These are phyloP conservation scores for Mnemiopsis leidyi DNA, from an alignment of 37 sponge, comb jelly and placozoan species.

Conservation along the genomic window DNA sequence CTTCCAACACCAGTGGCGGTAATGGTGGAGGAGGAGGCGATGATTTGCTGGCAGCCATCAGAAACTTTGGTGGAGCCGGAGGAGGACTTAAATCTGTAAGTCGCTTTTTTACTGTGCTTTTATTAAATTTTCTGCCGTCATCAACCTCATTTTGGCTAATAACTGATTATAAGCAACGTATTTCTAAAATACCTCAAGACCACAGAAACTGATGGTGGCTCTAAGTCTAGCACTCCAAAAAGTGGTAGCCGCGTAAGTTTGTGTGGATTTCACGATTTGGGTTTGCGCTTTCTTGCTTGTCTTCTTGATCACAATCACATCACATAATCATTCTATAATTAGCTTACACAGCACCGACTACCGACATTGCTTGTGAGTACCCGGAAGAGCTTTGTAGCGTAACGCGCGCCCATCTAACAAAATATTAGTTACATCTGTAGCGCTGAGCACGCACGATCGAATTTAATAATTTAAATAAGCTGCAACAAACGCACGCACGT, in stretches of 20 bases:
- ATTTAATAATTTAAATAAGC: too few species aligned
- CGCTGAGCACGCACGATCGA: neutral
- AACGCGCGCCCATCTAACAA: neutral
- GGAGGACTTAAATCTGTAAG: conserved; percentile 59
- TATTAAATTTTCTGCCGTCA: neutral
- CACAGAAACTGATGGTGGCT: too few species aligned
- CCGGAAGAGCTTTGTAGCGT: neutral
- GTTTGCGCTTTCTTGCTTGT: neutral
- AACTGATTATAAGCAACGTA: too few species aligned
- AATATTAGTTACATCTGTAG: neutral
- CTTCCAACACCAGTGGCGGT: conserved; percentile 17
- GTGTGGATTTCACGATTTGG: neutral
- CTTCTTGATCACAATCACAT: neutral
- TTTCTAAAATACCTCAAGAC: too few species aligned
- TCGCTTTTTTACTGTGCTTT: neutral
- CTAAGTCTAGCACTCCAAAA: neutral
- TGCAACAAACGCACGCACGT: neutral
- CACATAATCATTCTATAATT: neutral
- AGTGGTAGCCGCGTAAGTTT: conserved; percentile 22
- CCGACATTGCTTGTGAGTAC: neutral
- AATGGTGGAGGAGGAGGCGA: conserved; percentile 71
- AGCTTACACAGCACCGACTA: neutral
- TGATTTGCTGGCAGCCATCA: conserved; percentile 78
- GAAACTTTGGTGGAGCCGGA: conserved; percentile 64
- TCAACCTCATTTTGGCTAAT: too few species aligned